These are phyloP conservation scores for Tenrec ecaudatus DNA, from an alignment of 2,113 vertebrate genomes.

Conservation along the genomic window DNA sequence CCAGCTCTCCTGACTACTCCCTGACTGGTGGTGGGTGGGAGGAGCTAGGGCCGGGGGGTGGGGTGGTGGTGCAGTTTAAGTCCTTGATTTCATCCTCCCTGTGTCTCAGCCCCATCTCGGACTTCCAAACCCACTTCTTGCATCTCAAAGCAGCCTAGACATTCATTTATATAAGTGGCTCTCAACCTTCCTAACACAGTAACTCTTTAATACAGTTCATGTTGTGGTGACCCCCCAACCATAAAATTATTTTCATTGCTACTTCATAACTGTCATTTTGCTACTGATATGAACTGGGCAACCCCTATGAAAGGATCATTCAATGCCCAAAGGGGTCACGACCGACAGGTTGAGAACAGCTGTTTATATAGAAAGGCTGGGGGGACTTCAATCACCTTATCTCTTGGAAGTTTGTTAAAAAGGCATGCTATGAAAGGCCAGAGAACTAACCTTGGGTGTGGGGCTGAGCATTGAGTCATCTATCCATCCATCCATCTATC, in stretches of 20 bases:
- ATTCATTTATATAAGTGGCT: neutral
- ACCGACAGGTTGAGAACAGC: too few species aligned
- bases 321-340: too few species aligned
- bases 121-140: neutral
- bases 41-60: fast-evolving
- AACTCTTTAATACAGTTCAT: too few species aligned
- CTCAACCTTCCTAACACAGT: too few species aligned
- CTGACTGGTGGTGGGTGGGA: neutral
- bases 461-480: neutral
- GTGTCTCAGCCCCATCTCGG: too few species aligned
- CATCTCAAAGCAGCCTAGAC: neutral
- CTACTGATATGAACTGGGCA: too few species aligned
- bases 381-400: neutral
- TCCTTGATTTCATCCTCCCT: too few species aligned
- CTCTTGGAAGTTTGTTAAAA: neutral
- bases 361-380: neutral
- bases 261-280: too few species aligned
- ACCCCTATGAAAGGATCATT: too few species aligned
- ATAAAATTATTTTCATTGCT: too few species aligned
- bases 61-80: neutral
- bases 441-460: fast-evolving
- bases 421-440: neutral
- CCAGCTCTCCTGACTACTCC: neutral
- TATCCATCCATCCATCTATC: neutral
- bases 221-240: too few species aligned